phyloP scores from a whole-genome alignment of 2,797 vertebrate species.

The Lates japonicus region DNA sequence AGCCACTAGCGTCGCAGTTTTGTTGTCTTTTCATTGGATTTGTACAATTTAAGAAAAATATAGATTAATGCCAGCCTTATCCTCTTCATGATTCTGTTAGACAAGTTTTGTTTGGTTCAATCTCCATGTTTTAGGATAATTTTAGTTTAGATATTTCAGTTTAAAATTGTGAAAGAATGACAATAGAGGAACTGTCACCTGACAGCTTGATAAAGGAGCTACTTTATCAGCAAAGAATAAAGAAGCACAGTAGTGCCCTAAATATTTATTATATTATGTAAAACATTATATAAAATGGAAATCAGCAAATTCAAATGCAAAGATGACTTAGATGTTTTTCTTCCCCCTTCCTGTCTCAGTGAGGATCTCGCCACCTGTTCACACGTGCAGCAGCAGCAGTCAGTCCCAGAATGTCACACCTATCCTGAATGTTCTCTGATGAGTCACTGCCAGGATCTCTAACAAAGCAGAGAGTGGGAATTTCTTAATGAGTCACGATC shows the following conservation, averaged over 20 bases:
- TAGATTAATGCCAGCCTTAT: too few relatives aligned
- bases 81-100: too few relatives aligned
- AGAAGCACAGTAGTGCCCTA: background rate
- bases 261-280: background rate
- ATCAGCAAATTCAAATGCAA: conserved; percentile 3
- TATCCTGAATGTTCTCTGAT: conserved; percentile 38
- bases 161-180: background rate
- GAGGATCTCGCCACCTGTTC: conserved; percentile 53
- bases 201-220: background rate
- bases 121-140: background rate
- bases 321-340: background rate
- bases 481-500: conserved; percentile 63
- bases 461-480: conserved; percentile 41
- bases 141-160: background rate
- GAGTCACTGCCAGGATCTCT: conserved; percentile 54
- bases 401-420: conserved; percentile 58
- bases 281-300: background rate
- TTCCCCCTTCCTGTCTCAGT: background rate
- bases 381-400: conserved; percentile 22
- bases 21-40: too few relatives aligned
- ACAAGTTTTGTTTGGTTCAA: background rate
- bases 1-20: too few relatives aligned
- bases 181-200: background rate
- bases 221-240: background rate
- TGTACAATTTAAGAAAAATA: too few relatives aligned